A percentile compares a stretch with the other conserved stretches of the same genome.
Conservation (phyloP, 1,140 invertebrate species). For the Zaprionus vittiger region DNA sequence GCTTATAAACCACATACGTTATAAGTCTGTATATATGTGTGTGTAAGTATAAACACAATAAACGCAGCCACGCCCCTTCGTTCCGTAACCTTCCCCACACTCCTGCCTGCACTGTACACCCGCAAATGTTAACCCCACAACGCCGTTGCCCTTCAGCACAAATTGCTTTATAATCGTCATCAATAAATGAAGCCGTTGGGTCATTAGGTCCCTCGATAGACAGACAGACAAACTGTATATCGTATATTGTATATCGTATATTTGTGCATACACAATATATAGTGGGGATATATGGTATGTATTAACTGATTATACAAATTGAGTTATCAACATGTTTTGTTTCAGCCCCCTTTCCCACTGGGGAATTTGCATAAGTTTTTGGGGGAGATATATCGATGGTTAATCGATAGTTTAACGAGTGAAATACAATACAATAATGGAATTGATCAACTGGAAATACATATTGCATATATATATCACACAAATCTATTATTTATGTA, state of each 20-base stretch:
- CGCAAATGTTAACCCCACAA: not conserved
- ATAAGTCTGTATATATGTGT: not conserved
- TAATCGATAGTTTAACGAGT: not conserved
- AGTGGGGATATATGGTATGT: not conserved
- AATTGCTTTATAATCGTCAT: conserved; percentile 83
- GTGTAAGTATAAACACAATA: not conserved
- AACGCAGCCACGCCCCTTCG: conserved; percentile 2
- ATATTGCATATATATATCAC: not conserved
- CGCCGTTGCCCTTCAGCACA: conserved; percentile 51
- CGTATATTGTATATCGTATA: not conserved
- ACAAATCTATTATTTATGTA: not conserved
- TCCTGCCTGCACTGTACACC: too few species aligned
- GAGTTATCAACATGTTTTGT: conserved; percentile 46
- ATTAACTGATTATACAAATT: conserved; percentile 60
- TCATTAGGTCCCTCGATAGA: conserved; percentile 55
- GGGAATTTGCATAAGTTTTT: conserved; percentile 15
- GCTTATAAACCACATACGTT: conserved; percentile 9
- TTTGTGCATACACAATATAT: not conserved
- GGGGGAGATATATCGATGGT: not conserved
- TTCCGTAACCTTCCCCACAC: not conserved
- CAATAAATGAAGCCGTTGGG: conserved; percentile 72
- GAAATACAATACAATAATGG: not conserved
- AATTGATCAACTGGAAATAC: not conserved
- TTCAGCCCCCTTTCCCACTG: not conserved
- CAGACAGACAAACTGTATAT: not conserved